These are phyloP conservation scores for Eurystomus glaucurus DNA, from an alignment of 2,797 vertebrate species.

Conservation along the genomic window DNA sequence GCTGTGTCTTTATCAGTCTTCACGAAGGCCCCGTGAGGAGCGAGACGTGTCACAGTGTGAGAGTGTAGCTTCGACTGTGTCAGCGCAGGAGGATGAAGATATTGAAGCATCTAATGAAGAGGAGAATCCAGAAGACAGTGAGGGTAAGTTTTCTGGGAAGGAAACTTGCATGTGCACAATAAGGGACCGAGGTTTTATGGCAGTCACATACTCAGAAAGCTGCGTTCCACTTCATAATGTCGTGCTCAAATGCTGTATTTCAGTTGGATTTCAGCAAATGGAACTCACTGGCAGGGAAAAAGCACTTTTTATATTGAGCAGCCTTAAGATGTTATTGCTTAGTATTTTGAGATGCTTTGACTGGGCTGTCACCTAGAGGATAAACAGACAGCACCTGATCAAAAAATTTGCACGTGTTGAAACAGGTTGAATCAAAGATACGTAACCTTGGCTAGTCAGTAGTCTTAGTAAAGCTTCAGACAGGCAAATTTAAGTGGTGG, in stretches of 20 bases:
- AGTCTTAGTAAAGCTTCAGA: not conserved
- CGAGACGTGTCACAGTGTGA: constrained; percentile 93
- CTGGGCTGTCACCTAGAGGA: not conserved
- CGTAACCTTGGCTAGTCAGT: not conserved
- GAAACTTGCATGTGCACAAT: not conserved
- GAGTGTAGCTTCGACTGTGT: constrained; percentile 91
- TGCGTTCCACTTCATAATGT: not conserved
- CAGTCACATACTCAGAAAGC: not conserved
- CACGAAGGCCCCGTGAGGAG: constrained; percentile 92
- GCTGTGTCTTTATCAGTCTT: constrained; percentile 83
- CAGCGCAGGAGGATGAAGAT: constrained; percentile 96
- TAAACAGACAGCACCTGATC: not conserved
- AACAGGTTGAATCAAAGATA: not conserved
- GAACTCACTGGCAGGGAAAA: not conserved
- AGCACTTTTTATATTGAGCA: not conserved
- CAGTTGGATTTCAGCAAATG: not conserved
- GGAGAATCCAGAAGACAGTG: constrained; percentile 95
- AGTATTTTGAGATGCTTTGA: constrained; percentile 11
- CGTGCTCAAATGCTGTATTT: not conserved
- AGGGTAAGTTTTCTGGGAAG: constrained; percentile 85
- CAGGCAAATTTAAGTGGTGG: not conserved
- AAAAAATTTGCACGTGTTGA: not conserved
- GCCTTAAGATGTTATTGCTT: not conserved
- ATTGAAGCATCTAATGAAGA: constrained; percentile 89
- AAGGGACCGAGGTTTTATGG: not conserved